Evolutionary conservation across 2,797 vertebrate genomes (phyloP).

Genomic region (Tapirus indicus): DNA sequence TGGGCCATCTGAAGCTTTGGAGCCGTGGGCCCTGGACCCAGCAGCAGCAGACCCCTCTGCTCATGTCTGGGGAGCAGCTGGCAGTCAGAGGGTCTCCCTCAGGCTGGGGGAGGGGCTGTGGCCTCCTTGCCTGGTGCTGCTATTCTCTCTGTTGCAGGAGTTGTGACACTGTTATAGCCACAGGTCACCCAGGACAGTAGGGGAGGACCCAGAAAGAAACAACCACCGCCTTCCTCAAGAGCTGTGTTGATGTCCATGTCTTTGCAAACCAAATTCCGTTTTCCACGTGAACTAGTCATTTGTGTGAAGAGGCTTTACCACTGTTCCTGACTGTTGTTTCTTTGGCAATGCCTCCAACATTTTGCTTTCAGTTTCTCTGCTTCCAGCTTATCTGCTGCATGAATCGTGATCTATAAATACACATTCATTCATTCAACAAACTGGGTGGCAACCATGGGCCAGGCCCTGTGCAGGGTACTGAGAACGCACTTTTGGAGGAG

Average conservation of each 20-base stretch:
- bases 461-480: not conserved
- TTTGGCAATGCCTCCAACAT: not conserved
- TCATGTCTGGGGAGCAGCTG: not conserved
- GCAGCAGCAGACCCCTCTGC: not conserved
- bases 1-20: not conserved
- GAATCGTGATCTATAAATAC: not conserved
- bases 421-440: not conserved
- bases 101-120: not conserved
- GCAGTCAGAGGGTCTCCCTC: not conserved
- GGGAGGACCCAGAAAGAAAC: not conserved
- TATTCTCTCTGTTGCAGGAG: not conserved
- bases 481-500: not conserved
- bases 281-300: not conserved
- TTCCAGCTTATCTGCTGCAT: not conserved
- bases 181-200: not conserved
- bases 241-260: not conserved
- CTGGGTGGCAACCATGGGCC: not conserved
- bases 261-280: not conserved
- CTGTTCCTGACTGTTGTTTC: not conserved
- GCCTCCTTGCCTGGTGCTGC: not conserved
- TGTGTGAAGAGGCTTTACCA: too few species aligned
- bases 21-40: not conserved
- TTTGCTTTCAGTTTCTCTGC: constrained; percentile 41
- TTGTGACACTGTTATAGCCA: not conserved
- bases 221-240: not conserved